Conservation (phyloP, 2,797 vertebrate species). For the Chromis chromis region DNA sequence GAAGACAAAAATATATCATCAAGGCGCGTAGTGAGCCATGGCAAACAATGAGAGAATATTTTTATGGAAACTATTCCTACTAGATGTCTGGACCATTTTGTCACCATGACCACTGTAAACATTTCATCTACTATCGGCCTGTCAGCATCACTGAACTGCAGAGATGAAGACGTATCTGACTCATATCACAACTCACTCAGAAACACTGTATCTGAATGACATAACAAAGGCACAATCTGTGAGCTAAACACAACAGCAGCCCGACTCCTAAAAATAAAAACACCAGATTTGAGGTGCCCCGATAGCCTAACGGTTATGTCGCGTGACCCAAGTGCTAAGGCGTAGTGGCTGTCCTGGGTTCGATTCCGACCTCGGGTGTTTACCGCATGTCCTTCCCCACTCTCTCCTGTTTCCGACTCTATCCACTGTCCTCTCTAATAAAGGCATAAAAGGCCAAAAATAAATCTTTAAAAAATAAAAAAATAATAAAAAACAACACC, state of each 20-base stretch:
- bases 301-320: too few relatives aligned
- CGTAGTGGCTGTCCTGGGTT: too few relatives aligned
- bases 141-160: background rate
- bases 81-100: background rate
- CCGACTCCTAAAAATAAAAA: background rate
- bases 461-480: too few relatives aligned
- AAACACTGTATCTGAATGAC: background rate
- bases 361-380: too few relatives aligned
- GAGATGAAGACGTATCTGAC: background rate
- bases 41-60: conserved; percentile 1
- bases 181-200: conserved; percentile 4
- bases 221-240: background rate
- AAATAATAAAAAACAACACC: too few relatives aligned
- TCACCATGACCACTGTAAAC: background rate
- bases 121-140: background rate
- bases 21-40: background rate
- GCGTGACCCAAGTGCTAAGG: too few relatives aligned
- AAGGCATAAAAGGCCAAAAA: too few relatives aligned
- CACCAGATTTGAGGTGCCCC: too few relatives aligned
- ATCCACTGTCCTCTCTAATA: too few relatives aligned
- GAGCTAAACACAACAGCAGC: background rate
- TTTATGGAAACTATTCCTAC: conserved; percentile 9
- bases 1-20: background rate
- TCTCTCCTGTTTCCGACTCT: too few relatives aligned
- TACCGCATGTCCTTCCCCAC: too few relatives aligned